Percentiles rank a stretch among this genome's conserved stretches.
phyloP scores from a whole-genome alignment of 1,140 invertebrate genomes.

The Oryzaephilus surinamensis region DNA sequence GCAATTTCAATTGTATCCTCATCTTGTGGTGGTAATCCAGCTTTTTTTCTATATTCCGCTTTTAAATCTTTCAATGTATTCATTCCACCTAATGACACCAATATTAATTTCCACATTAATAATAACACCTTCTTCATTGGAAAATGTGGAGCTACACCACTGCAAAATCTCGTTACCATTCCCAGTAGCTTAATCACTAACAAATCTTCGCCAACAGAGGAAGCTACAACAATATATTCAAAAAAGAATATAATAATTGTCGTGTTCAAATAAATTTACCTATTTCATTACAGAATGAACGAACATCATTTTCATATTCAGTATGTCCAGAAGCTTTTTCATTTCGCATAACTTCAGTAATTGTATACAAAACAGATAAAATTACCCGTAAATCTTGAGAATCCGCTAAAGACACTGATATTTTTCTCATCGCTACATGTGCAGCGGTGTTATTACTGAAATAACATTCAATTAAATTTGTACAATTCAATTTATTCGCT shows the following conservation, averaged over 20 bases:
- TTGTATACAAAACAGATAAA: constrained; percentile 85
- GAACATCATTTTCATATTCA: constrained; percentile 59
- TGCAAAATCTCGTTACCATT: constrained; percentile 93
- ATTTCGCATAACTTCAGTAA: constrained; percentile 81
- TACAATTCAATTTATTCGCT: no score
- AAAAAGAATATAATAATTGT: constrained; percentile 1
- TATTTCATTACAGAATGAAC: constrained; percentile 71
- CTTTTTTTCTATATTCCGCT: constrained; percentile 49
- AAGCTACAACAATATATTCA: constrained; percentile 13
- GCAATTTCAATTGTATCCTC: constrained; percentile 93
- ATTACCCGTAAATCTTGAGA: constrained; percentile 86
- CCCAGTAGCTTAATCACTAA: constrained; percentile 79
- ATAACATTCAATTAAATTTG: constrained; percentile 9
- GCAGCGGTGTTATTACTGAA: constrained; percentile 60
- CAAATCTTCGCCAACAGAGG: constrained; percentile 60
- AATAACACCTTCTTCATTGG: constrained; percentile 96
- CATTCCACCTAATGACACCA: constrained; percentile 84
- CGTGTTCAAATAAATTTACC: constrained; percentile 39
- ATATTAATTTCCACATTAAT: constrained; percentile 90
- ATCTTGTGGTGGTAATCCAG: constrained; percentile 60
- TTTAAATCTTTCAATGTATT: constrained; percentile 48
- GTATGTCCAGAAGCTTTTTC: constrained; percentile 49
- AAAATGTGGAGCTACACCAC: constrained; percentile 87
- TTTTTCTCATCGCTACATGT: constrained; percentile 70
- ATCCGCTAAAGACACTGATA: constrained; percentile 82